Evolutionary conservation across 2,113 vertebrate species (phyloP).

Genomic region (Antigone vipio): DNA sequence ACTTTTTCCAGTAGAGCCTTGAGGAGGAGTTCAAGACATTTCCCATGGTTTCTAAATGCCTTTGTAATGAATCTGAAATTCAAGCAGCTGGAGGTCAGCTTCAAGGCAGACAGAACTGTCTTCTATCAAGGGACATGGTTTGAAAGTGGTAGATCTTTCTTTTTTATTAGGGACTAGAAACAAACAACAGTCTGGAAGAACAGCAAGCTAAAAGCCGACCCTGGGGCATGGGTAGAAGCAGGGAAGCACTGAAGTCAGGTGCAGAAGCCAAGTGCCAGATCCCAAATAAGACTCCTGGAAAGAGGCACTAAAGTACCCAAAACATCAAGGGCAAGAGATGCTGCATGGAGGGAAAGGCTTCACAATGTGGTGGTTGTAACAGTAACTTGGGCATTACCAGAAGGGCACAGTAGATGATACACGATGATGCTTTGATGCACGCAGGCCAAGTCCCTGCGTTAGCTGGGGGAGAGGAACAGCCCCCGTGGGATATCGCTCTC

Average conservation of each 20-base stretch:
- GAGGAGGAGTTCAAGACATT: slow-evolving; percentile 23
- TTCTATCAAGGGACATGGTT: not conserved
- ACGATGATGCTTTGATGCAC: not conserved
- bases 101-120: not conserved
- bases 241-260: not conserved
- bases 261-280: not conserved
- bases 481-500: accelerated
- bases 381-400: not conserved
- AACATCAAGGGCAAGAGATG: not conserved
- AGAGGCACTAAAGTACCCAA: not conserved
- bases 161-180: slow-evolving; percentile 30
- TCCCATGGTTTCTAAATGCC: slow-evolving; percentile 13
- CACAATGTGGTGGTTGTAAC: accelerated
- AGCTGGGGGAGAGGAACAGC: not conserved
- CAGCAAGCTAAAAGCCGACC: not conserved
- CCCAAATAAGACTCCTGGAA: not conserved
- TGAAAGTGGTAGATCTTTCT: slow-evolving; percentile 10
- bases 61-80: slow-evolving; percentile 36
- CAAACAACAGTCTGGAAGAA: not conserved
- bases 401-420: not conserved
- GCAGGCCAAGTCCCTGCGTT: not conserved
- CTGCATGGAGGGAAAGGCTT: not conserved
- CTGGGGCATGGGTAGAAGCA: not conserved
- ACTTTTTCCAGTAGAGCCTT: not conserved
- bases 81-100: not conserved